phyloP scores from a whole-genome alignment of 2,888 invertebrate species.

The Ormyrus rosae region DNA sequence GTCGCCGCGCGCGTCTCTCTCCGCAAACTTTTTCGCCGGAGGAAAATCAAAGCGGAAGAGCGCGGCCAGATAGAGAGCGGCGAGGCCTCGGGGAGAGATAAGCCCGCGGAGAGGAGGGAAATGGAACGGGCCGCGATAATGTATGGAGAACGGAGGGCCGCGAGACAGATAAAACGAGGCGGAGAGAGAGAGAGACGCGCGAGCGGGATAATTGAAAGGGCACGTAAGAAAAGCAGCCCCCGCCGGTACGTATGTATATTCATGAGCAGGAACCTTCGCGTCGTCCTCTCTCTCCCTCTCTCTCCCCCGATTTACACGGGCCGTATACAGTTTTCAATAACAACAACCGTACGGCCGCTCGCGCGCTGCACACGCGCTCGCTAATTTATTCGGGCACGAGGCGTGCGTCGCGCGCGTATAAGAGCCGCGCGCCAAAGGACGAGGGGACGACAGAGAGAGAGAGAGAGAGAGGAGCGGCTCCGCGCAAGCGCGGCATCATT shows the following conservation, averaged over 20 bases:
- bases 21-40: no score
- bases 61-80: not conserved
- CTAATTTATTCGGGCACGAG: not conserved
- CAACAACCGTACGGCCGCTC: no score
- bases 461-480: slow-evolving; percentile 62
- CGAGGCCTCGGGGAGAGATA: not conserved
- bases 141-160: not conserved
- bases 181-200: not conserved
- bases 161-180: not conserved
- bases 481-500: slow-evolving; percentile 74
- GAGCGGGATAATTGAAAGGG: not conserved
- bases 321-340: no score
- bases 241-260: not conserved
- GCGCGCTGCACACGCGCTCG: not conserved
- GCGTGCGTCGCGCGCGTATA: slow-evolving; percentile 40
- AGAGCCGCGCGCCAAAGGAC: slow-evolving; percentile 61
- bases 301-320: no score
- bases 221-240: not conserved
- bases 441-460: not conserved
- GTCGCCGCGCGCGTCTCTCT: no score
- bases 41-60: no score
- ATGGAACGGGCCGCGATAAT: not conserved
- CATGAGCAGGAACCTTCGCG: not conserved
- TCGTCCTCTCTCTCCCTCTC: no score
- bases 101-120: not conserved